Base-by-base conservation (phyloP, 2,797 vertebrate genomes). In the Sebastes steindachneri region DNA sequence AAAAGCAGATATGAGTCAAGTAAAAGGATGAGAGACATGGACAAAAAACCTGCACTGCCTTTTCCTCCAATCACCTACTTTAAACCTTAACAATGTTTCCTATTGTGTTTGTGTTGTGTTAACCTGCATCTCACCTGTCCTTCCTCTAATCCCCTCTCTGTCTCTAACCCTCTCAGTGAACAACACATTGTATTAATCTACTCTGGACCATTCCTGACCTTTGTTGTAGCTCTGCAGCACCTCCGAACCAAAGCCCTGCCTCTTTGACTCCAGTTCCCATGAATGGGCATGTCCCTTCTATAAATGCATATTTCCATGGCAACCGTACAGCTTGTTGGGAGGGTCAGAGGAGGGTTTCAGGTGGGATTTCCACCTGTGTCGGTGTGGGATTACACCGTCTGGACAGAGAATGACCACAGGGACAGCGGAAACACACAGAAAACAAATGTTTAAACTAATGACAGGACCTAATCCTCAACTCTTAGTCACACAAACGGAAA, bases 41-140 rank as follows among this genome's bases (percentile, higher is more conserved):
- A 6, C 59, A 26, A 68, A 54, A 75, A 86, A 73, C 72, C 67
- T 63, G 54, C 3, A 1, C 60, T 63, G 41, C 66, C 28, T 81
- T 57, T 73, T 58, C 60, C 83, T 59, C 63, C 77, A 59, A 37
- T 73, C 54, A 48, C 73, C 68, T 57, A 9, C 28, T 57, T 76
- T 65, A 78, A 65, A 73, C 70, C 28, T 64, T 5, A 69, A 62
- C 59, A 63, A 55, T 51, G 67, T 71, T 86, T 84, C 75, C 85
- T 88, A 69, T 88, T 86, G 84, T 88, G 77, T 85, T 80, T 55
- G 65, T 79, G 77, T 85, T 83, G 64, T 53, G 85, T 73, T 86
- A 79, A 93, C 90, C 91, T 88, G 85, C 75, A 29, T 84, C 88
- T 93, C 91, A 94, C 93, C 92, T 89, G 86, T 79, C 79, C 60